Conservation (phyloP, 2,797 vertebrate species). For the Spinus olivaceus region DNA sequence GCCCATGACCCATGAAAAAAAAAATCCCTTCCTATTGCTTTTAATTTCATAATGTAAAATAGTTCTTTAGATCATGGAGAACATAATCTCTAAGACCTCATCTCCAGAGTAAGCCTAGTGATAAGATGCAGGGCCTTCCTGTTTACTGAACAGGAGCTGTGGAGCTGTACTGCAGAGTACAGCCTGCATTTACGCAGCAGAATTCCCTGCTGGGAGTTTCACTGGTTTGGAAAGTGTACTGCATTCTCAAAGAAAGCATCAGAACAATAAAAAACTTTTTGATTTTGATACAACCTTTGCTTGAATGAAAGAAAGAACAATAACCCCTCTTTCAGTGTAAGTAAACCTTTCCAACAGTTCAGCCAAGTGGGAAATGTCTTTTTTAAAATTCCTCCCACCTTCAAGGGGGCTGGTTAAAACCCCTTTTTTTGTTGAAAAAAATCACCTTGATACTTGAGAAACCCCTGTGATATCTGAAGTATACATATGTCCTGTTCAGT, state of each 20-base stretch:
- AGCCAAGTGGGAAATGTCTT: neutral
- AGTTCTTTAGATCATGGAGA: neutral
- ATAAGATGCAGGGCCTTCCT: neutral
- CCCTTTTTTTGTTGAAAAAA: neutral
- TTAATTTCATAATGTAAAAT: conserved; percentile 2
- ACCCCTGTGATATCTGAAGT: neutral
- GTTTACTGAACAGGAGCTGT: neutral
- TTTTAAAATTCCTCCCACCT: neutral
- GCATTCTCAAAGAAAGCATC: neutral
- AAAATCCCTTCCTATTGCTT: neutral
- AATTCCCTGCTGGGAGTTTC: neutral
- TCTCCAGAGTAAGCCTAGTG: neutral
- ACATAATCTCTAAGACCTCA: neutral
- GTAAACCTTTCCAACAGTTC: neutral
- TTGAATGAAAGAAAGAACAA: neutral
- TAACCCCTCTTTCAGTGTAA: neutral
- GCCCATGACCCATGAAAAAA: neutral
- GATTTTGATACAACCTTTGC: neutral
- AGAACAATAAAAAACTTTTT: neutral
- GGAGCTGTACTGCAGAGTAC: fast-evolving
- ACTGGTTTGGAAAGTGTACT: neutral
- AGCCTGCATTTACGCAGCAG: neutral
- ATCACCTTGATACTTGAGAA: neutral
- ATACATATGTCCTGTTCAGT: neutral
- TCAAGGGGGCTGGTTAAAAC: neutral